A percentile compares a stretch with the other conserved stretches of the same genome.
Conservation (phyloP, 2,797 vertebrate species). For the Poeciliopsis paucimaculata region DNA sequence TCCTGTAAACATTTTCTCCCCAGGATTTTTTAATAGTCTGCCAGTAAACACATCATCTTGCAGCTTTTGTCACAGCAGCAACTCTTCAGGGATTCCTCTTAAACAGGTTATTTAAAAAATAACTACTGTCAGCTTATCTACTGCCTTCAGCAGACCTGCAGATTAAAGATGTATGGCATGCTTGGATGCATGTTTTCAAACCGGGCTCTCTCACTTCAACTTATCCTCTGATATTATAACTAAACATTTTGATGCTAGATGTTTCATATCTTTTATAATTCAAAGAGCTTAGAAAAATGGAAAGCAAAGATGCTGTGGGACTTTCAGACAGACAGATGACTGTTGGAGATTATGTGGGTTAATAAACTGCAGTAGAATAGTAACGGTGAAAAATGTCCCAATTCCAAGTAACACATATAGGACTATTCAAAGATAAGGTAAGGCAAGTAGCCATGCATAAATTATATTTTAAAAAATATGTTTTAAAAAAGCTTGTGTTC, state of each 20-base stretch:
- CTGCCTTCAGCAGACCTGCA: conserved; percentile 34
- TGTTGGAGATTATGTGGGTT: neutral
- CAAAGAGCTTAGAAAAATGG: neutral
- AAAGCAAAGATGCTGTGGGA: neutral
- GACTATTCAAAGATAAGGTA: neutral
- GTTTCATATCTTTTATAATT: neutral
- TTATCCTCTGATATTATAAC: conserved; percentile 14
- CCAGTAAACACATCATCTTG: conserved; percentile 22
- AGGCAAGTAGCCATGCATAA: neutral
- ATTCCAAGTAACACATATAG: neutral
- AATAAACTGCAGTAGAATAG: neutral
- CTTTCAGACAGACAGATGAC: neutral
- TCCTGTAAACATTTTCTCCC: conserved; percentile 1
- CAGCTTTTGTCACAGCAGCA: conserved; percentile 12
- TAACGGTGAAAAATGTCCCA: neutral
- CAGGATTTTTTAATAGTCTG: neutral
- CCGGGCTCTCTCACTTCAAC: conserved; percentile 11
- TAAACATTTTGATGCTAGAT: neutral
- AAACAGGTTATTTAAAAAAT: conserved; percentile 34
- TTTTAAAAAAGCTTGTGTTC: neutral
- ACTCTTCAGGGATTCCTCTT: conserved; percentile 14
- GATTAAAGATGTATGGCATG: conserved; percentile 41
- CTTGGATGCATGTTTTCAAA: conserved; percentile 16
- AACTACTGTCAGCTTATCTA: conserved; percentile 26
- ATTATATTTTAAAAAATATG: neutral